phyloP scores from a whole-genome alignment of 1,140 invertebrate species.

The Calycopis cecrops region DNA sequence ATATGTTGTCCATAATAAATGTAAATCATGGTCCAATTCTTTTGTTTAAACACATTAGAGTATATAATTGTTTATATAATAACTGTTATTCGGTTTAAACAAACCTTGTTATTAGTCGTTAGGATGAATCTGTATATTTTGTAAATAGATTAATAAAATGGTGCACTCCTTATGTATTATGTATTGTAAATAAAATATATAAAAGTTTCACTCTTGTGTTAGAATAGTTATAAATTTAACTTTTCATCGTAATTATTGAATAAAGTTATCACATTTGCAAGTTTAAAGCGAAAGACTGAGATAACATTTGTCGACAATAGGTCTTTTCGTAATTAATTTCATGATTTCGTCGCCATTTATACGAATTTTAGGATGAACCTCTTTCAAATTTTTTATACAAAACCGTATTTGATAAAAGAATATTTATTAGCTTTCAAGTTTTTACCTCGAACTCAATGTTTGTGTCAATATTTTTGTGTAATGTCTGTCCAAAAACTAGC shows the following conservation, averaged over 20 bases:
- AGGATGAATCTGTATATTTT: slow-evolving; percentile 58
- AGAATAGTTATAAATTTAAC: slow-evolving; percentile 25
- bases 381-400: slow-evolving; percentile 16
- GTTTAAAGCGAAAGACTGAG: slow-evolving; percentile 17
- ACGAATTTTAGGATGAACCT: slow-evolving; percentile 1
- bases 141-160: slow-evolving; percentile 59
- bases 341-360: not conserved
- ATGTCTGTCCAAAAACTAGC: not conserved
- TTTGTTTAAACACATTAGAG: slow-evolving; percentile 36
- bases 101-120: slow-evolving; percentile 61
- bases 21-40: slow-evolving; percentile 48
- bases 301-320: slow-evolving; percentile 1
- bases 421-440: slow-evolving; percentile 3
- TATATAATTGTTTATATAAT: slow-evolving; percentile 21
- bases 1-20: slow-evolving; percentile 16
- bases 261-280: slow-evolving; percentile 11
- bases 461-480: slow-evolving; percentile 11
- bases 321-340: slow-evolving; percentile 1
- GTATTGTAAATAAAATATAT: slow-evolving; percentile 31
- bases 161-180: slow-evolving; percentile 47
- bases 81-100: slow-evolving; percentile 21
- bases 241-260: not conserved
- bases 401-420: slow-evolving; percentile 8
- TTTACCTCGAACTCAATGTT: not conserved
- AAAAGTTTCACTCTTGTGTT: slow-evolving; percentile 26